phyloP scores from a whole-genome alignment of 2,888 invertebrate genomes.

The Meganola albula region DNA sequence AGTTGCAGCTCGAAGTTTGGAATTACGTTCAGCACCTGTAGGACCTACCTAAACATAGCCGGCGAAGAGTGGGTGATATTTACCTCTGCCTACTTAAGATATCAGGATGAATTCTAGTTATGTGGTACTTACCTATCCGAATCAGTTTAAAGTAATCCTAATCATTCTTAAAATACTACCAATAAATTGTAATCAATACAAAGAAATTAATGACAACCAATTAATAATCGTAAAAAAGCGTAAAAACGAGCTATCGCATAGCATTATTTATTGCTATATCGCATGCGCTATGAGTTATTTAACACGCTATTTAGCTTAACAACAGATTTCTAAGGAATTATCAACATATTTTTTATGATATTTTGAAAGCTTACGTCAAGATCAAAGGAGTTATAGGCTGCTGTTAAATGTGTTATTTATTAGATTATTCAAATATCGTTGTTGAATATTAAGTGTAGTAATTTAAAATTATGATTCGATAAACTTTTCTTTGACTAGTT shows the following conservation, averaged over 20 bases:
- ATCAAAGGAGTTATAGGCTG: conserved; percentile 38
- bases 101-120: no score
- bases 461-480: conserved; percentile 25
- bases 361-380: conserved; percentile 42
- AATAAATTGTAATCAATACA: conserved; percentile 63
- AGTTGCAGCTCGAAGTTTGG: no score
- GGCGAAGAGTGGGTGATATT: no score
- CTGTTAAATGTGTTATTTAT: conserved; percentile 32
- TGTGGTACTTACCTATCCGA: no score
- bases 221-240: conserved; percentile 57
- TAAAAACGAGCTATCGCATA: no score
- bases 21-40: no score
- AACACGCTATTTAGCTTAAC: conserved; percentile 36
- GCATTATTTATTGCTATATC: conserved; percentile 42
- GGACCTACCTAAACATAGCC: no score
- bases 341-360: conserved; percentile 40
- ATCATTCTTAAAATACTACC: no score
- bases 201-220: conserved; percentile 55
- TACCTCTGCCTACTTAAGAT: no score
- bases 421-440: conserved; percentile 26
- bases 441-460: conserved; percentile 18
- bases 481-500: no score
- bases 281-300: conserved; percentile 41
- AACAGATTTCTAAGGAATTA: conserved; percentile 34
- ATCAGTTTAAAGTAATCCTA: no score